Percentiles rank a stretch among this genome's conserved stretches.
Evolutionary conservation across 2,113 vertebrate genomes (phyloP).

Genomic region (Parus major): DNA sequence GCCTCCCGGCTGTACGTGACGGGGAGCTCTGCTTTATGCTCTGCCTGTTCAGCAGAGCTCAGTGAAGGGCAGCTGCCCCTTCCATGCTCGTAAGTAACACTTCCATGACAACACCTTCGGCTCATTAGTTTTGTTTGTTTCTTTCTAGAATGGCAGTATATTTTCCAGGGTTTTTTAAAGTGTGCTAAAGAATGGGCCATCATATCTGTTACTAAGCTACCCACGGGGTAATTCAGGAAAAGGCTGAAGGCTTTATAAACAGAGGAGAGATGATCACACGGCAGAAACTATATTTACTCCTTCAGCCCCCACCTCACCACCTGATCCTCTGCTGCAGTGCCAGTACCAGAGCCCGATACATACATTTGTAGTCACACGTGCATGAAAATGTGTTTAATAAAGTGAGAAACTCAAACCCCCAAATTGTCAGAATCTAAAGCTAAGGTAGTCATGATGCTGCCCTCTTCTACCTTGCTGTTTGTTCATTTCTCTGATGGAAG

Average conservation of each 20-base stretch:
- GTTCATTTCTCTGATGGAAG: neutral
- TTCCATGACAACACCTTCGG: constrained; percentile 29
- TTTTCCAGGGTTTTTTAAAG: constrained; percentile 2
- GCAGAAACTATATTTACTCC: constrained; percentile 43
- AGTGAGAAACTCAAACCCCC: neutral
- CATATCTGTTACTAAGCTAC: neutral
- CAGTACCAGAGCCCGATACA: neutral
- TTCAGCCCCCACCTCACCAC: neutral
- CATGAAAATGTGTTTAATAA: constrained; percentile 1
- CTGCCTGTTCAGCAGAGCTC: neutral
- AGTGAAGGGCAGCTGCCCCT: neutral
- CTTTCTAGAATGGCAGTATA: neutral
- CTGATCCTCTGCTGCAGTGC: neutral
- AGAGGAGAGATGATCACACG: neutral
- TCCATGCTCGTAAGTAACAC: neutral
- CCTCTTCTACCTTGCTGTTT: neutral
- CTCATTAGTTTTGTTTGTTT: constrained; percentile 20
- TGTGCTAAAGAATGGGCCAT: neutral
- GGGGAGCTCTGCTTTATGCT: neutral
- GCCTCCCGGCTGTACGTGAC: neutral
- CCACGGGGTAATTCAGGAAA: neutral
- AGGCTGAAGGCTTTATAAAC: constrained; percentile 25
- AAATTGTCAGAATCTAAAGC: neutral
- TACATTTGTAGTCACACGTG: neutral
- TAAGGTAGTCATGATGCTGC: neutral